Conservation (phyloP, 2,888 invertebrate species). For the Leucoptera coffeella region DNA sequence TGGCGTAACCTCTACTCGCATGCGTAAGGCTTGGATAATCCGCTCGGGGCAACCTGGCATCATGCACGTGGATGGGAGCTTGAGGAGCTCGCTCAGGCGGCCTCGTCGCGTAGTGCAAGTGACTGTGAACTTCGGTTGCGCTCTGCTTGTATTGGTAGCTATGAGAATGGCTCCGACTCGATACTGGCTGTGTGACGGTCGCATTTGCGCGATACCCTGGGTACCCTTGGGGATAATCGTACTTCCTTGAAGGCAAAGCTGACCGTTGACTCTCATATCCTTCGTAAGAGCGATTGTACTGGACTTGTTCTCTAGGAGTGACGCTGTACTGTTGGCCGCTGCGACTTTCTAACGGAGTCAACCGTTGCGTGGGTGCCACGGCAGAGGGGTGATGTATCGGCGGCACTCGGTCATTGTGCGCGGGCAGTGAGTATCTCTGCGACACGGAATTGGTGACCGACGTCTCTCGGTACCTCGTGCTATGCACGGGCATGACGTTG, state of each 20-base stretch:
- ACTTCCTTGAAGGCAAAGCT: constrained; percentile 25
- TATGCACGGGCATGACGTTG: constrained; percentile 28
- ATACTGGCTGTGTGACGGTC: constrained; percentile 20
- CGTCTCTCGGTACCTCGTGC: constrained; percentile 24
- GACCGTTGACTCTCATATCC: constrained; percentile 29
- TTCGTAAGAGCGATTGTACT: constrained; percentile 18
- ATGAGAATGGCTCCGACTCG: constrained; percentile 27
- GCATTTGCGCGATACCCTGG: constrained; percentile 32
- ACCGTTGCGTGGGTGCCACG: constrained; percentile 18
- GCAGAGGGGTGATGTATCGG: constrained; percentile 39
- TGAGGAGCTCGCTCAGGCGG: constrained; percentile 24
- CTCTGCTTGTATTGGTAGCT: constrained; percentile 22
- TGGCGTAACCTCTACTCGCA: constrained; percentile 22
- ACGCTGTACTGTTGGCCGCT: constrained; percentile 21
- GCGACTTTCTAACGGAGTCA: constrained; percentile 17
- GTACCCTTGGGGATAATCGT: constrained; percentile 39
- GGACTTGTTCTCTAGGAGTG: constrained; percentile 25
- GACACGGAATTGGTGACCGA: constrained; percentile 24
- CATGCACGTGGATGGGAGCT: constrained; percentile 20
- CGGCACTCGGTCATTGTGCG: constrained; percentile 36
- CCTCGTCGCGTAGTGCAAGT: constrained; percentile 20
- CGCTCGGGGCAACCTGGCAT: constrained; percentile 19
- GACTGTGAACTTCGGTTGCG: constrained; percentile 18
- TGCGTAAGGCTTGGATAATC: constrained; percentile 24
- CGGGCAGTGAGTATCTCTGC: constrained; percentile 23